Percentiles rank a stretch among this genome's conserved stretches.
phyloP scores from a whole-genome alignment of 2,888 invertebrate species.

The Pollenia amentaria region DNA sequence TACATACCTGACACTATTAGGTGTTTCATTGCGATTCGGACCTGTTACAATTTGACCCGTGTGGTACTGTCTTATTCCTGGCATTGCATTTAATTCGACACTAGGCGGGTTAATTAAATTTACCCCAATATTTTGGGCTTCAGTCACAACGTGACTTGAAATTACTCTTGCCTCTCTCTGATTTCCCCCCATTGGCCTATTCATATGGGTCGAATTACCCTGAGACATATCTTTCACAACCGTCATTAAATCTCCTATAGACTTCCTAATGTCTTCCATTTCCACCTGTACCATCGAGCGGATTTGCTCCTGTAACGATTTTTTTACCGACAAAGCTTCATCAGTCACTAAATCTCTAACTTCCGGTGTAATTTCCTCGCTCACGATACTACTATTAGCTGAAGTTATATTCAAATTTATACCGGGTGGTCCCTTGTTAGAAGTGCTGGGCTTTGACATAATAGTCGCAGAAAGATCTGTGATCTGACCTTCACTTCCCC shows the following conservation, averaged over 20 bases:
- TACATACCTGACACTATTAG: too few species aligned
- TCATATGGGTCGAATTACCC: not conserved
- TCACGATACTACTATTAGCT: not conserved
- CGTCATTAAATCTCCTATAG: conserved; percentile 3
- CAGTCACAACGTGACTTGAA: not conserved
- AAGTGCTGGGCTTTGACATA: too few species aligned
- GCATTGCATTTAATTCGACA: too few species aligned
- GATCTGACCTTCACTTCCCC: too few species aligned
- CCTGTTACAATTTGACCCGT: too few species aligned
- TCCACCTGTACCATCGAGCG: not conserved
- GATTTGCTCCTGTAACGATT: not conserved
- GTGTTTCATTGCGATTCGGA: too few species aligned
- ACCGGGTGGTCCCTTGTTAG: too few species aligned
- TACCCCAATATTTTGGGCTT: too few species aligned
- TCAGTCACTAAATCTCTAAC: not conserved
- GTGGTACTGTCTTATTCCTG: too few species aligned
- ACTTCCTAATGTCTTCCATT: not conserved
- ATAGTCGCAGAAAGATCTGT: too few species aligned
- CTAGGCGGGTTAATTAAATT: too few species aligned
- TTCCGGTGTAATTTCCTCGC: not conserved
- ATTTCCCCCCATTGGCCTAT: not conserved
- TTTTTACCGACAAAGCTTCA: not conserved
- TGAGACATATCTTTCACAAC: not conserved
- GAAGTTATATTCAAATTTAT: not conserved
- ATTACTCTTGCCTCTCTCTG: not conserved